Evolutionary conservation across 2,888 invertebrate genomes (phyloP).

Genomic region (Dasypogon diadema): DNA sequence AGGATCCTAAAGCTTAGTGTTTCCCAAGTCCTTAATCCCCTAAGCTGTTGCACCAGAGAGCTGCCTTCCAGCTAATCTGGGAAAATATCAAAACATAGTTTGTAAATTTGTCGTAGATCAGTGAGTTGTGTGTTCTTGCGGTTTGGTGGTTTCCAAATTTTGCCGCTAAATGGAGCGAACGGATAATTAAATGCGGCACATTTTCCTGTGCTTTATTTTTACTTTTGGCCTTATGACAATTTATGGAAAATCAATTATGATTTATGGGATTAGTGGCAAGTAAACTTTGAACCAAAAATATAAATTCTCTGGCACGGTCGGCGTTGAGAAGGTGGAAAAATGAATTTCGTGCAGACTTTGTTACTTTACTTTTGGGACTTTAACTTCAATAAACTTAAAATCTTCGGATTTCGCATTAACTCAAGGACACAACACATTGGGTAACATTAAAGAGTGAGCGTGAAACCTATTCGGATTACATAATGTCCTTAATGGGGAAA

Average conservation of each 20-base stretch:
- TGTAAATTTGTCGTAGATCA: conserved; percentile 5
- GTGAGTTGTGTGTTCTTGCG: no score
- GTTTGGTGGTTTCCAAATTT: not conserved
- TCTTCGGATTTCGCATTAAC: not conserved
- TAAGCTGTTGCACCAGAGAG: no score
- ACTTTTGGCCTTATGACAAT: not conserved
- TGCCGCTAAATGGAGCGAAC: not conserved
- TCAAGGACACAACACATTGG: not conserved
- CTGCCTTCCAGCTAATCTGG: not conserved
- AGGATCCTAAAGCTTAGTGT: no score
- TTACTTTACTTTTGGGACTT: not conserved
- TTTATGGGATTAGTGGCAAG: conserved; percentile 2
- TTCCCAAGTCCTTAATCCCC: no score
- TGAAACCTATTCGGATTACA: not conserved
- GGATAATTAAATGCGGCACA: conserved; percentile 16
- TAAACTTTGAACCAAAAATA: not conserved
- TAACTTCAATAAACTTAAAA: not conserved
- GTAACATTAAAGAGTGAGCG: not conserved
- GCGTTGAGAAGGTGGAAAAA: not conserved
- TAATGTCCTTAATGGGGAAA: conserved; percentile 13
- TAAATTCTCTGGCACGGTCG: not conserved
- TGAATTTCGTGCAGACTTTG: not conserved
- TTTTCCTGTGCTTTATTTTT: not conserved
- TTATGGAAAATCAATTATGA: conserved; percentile 30
- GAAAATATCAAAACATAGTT: not conserved